Evolutionary conservation across 2,797 vertebrate genomes (phyloP), one percentile per base, ranked within the genome.

Genomic region (Mycteria americana): DNA sequence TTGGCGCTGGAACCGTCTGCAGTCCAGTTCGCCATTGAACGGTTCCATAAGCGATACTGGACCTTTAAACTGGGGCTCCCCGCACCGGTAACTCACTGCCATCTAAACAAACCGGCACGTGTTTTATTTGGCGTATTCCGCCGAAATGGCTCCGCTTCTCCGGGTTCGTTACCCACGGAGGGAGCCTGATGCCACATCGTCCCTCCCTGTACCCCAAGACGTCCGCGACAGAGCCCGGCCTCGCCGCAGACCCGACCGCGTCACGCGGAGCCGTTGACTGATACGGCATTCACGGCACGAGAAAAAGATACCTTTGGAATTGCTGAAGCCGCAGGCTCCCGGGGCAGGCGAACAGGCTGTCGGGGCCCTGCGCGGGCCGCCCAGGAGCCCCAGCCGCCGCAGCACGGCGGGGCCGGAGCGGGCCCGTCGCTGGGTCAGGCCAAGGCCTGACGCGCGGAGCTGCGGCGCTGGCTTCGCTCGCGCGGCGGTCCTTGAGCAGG

Each of bases 221-320:
- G 30, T 3, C 30, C 63, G 3, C 9, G 41, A 3, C 41, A 31
- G 41, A 6, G 62, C 62, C 62, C 62, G 11, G 62, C 39, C 41
- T 6, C 19, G 39, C 41, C 6, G 63, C 63, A 6, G 41, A 17
- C 7, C 30, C 10, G 30, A 7, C 39, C 22, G 28, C 62, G 7
- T 8, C 62, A 31, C 19, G 13, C 63, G 3, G 31, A 33, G 22
- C 1, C 63, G 9, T 33, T 33, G 9, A 9, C 41, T 24, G 15
- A 11, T 3, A 18, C 0, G 37, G 37, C 7, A 7, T 21, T 30
- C 3, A 10, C 3, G 43, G 31, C 41, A 8, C 12, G 63, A n/a
- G 63, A 4, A 45, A 7, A 45, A 23, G 63, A 13, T 17, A 8
- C 63, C 30, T 18, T n/a, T 24, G 41, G 9, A 24, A 18, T 18